phyloP scores from a whole-genome alignment of 2,113 vertebrate species.

The Hyaena hyaena region DNA sequence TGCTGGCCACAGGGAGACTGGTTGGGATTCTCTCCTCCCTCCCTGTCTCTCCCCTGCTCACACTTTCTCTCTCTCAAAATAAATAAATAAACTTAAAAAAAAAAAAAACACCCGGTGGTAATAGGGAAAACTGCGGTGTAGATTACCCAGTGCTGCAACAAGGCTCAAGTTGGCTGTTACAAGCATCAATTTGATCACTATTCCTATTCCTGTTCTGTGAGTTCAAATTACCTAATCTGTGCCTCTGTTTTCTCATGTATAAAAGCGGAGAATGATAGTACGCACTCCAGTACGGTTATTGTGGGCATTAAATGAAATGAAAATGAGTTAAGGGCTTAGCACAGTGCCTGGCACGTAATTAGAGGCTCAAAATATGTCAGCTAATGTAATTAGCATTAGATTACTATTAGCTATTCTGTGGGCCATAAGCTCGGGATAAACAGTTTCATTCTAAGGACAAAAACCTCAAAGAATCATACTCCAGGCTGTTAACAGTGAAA shows the following conservation, averaged over 20 bases:
- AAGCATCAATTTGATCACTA: slow-evolving; percentile 37
- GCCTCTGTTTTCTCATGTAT: slow-evolving; percentile 13
- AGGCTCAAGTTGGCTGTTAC: neutral
- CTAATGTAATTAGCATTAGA: neutral
- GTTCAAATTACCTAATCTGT: neutral
- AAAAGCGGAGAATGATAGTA: slow-evolving; percentile 45
- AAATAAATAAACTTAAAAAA: no score
- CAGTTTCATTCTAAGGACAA: slow-evolving; percentile 17
- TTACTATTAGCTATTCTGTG: neutral
- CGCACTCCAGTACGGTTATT: neutral
- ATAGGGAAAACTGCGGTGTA: neutral
- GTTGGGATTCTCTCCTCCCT: no score
- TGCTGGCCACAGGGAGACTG: no score
- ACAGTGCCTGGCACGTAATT: neutral
- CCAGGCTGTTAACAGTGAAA: neutral
- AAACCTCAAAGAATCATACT: neutral
- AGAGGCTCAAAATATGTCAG: slow-evolving; percentile 27
- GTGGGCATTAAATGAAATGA: neutral
- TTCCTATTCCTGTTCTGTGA: neutral
- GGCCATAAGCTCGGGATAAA: neutral
- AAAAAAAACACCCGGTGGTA: no score
- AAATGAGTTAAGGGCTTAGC: slow-evolving; percentile 1
- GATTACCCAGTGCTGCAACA: neutral
- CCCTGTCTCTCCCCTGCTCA: no score
- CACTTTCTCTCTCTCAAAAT: no score